These are phyloP conservation scores for Lasaia peninsularis DNA, from an alignment of 1,140 invertebrate genomes.

Conservation along the genomic window DNA sequence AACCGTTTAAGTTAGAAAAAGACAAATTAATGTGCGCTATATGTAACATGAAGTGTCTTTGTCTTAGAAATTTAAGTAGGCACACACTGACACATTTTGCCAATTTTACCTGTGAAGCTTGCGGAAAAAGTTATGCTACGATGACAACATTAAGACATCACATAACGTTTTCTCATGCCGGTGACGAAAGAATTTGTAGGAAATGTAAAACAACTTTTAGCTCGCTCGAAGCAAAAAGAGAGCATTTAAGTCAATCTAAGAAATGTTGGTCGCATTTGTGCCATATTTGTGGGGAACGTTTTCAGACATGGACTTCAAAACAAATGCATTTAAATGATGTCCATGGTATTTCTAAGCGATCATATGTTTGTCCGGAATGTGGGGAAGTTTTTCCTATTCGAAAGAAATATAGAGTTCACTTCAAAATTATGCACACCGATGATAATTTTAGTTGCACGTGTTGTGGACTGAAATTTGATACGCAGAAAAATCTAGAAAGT, in stretches of 20 bases:
- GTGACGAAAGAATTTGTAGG: conserved; percentile 37
- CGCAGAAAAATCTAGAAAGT: conserved; percentile 43
- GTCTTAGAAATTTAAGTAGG: conserved; percentile 42
- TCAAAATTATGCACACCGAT: conserved; percentile 40
- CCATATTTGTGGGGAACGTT: conserved; percentile 40
- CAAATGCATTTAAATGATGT: conserved; percentile 35
- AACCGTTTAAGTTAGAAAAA: conserved; percentile 46
- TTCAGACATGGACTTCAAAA: conserved; percentile 41
- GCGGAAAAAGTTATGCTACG: conserved; percentile 69
- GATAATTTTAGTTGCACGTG: conserved; percentile 39
- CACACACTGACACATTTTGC: conserved; percentile 62
- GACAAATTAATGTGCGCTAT: conserved; percentile 48
- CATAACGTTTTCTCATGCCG: conserved; percentile 36
- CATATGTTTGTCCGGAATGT: conserved; percentile 44
- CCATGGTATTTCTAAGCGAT: conserved; percentile 36
- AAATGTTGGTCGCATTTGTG: conserved; percentile 46
- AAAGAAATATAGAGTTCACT: conserved; percentile 41
- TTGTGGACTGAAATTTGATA: conserved; percentile 43
- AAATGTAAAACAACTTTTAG: conserved; percentile 46
- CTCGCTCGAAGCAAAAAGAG: conserved; percentile 32
- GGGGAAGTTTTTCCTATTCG: conserved; percentile 35
- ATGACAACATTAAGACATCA: conserved; percentile 38
- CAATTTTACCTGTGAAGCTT: conserved; percentile 72
- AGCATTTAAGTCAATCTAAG: conserved; percentile 36
- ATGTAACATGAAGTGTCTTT: conserved; percentile 41